Percentiles rank a stretch among this genome's conserved stretches.
Conservation (phyloP, 92 coral and sea anemone genomes). For the Epizoanthus scotinus region DNA sequence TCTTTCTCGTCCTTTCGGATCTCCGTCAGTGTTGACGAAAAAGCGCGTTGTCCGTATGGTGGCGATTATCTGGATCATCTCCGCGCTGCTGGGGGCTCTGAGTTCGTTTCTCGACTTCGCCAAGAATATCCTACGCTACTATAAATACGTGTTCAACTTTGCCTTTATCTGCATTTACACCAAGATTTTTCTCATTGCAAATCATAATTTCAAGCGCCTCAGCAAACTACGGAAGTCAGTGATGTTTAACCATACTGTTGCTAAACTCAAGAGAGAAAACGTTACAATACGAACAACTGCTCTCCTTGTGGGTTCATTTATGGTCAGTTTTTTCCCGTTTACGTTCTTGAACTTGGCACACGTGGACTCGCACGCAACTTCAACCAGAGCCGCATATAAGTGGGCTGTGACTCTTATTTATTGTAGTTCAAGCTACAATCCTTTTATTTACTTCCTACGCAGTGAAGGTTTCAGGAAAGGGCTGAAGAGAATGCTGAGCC, state of each 20-base stretch:
- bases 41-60: background rate
- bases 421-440: conserved; percentile 37
- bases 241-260: conserved; percentile 24
- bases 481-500: conserved; percentile 12
- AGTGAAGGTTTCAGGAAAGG: conserved; percentile 36
- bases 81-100: conserved; percentile 6
- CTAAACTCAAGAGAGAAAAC: conserved; percentile 28
- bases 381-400: conserved; percentile 23
- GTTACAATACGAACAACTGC: conserved; percentile 29
- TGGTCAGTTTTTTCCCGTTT: conserved; percentile 28
- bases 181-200: conserved; percentile 24
- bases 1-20: conserved; percentile 14
- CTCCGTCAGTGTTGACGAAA: conserved; percentile 11
- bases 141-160: conserved; percentile 26
- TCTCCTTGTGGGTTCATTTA: conserved; percentile 20
- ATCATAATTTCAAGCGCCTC: conserved; percentile 33
- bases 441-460: conserved; percentile 34
- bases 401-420: conserved; percentile 36
- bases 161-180: conserved; percentile 30
- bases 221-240: conserved; percentile 36
- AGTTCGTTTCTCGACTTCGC: background rate
- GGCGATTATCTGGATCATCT: background rate
- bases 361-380: background rate
- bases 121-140: conserved; percentile 29
- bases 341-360: conserved; percentile 28